Evolutionary conservation across 2,113 vertebrate species (phyloP).

Genomic region (Chlorocebus sabaeus): DNA sequence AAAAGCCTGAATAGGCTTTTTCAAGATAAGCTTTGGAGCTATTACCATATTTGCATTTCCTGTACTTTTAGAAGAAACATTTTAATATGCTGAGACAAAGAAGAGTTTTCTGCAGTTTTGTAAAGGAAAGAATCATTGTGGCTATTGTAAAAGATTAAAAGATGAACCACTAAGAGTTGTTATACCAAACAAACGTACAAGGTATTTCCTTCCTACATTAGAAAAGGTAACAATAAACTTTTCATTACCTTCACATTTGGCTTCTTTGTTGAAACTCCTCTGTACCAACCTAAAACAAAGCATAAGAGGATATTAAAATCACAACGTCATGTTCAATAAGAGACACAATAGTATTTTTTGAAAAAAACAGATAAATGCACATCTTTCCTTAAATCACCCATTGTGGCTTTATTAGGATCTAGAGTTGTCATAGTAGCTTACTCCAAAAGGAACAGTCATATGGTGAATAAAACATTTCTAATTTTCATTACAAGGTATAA

Average conservation of each 20-base stretch:
- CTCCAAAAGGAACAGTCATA: not conserved
- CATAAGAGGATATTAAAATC: constrained; percentile 62
- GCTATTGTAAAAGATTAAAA: constrained; percentile 6
- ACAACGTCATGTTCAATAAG: not conserved
- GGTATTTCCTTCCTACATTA: not conserved
- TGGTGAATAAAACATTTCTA: constrained; percentile 7
- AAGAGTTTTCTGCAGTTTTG: not conserved
- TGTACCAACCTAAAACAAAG: constrained; percentile 93
- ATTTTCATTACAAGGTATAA: constrained; percentile 48
- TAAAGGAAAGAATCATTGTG: not conserved
- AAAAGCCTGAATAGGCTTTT: not conserved
- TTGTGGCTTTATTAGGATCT: not conserved
- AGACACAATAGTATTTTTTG: constrained; percentile 16
- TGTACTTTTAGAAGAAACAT: constrained; percentile 10
- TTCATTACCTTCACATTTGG: constrained; percentile 92
- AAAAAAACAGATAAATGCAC: not conserved
- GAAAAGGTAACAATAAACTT: constrained; percentile 28
- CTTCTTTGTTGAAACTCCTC: constrained; percentile 94
- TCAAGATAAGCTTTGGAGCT: constrained; percentile 29
- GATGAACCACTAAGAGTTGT: not conserved
- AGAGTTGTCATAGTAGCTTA: not conserved
- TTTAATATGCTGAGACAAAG: constrained; percentile 22
- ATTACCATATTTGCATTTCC: constrained; percentile 1
- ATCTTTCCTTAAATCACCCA: not conserved
- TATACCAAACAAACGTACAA: constrained; percentile 35